These are phyloP conservation scores for Alligator sinensis DNA, from an alignment of 2,113 vertebrate genomes.

Conservation along the genomic window DNA sequence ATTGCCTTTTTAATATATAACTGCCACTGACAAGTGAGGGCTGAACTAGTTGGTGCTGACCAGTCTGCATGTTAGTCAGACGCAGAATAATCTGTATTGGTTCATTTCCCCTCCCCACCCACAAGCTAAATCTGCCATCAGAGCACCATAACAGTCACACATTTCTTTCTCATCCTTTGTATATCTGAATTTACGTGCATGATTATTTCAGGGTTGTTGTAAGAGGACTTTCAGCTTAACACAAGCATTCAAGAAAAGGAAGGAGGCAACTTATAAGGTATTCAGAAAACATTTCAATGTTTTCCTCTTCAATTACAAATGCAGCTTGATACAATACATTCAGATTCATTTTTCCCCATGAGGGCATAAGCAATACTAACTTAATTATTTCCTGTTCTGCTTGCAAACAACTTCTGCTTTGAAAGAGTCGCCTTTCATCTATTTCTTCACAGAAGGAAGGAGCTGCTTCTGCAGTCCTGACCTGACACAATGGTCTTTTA, in stretches of 20 bases:
- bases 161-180: background rate
- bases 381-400: background rate
- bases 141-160: background rate
- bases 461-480: background rate
- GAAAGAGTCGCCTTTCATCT: background rate
- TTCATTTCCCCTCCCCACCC: conserved; percentile 29
- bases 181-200: accelerated
- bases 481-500: background rate
- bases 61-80: background rate
- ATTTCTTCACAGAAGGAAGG: background rate
- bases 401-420: background rate
- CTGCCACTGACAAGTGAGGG: background rate
- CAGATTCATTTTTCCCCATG: accelerated
- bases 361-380: background rate
- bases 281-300: background rate
- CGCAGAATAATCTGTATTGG: background rate
- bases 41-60: background rate
- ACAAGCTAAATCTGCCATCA: background rate
- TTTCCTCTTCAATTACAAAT: accelerated
- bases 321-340: accelerated
- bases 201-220: background rate
- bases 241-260: accelerated
- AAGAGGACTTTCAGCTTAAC: background rate
- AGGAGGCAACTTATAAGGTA: accelerated
- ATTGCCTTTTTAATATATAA: background rate